A percentile compares a stretch with the other conserved stretches of the same genome.
Conservation (phyloP, 2,888 invertebrate species). For the Dicycla oo region DNA sequence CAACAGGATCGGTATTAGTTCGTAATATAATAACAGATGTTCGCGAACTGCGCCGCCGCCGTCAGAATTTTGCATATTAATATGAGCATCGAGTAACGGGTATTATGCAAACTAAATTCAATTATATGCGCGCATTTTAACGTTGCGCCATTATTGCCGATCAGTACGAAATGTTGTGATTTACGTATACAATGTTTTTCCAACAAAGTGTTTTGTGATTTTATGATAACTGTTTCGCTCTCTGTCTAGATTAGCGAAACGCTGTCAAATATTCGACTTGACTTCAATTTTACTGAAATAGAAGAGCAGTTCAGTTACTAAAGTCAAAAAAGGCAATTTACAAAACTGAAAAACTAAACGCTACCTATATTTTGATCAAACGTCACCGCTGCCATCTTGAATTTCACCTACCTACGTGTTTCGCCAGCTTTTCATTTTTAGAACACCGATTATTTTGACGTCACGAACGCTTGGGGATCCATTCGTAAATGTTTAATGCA, state of each 20-base stretch:
- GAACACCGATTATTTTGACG: constrained; percentile 63
- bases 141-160: constrained; percentile 19
- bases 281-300: not conserved
- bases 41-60: constrained; percentile 4
- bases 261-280: not conserved
- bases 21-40: constrained; percentile 15
- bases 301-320: not conserved
- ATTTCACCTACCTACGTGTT: constrained; percentile 33
- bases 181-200: not conserved
- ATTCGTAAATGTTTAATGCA: constrained; percentile 65
- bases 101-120: constrained; percentile 57
- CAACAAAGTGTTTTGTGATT: not conserved
- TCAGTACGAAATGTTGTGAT: constrained; percentile 12
- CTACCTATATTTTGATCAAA: constrained; percentile 13
- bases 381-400: constrained; percentile 54
- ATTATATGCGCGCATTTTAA: constrained; percentile 49
- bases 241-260: not conserved
- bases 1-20: constrained; percentile 10
- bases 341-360: constrained; percentile 20
- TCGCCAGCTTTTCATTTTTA: constrained; percentile 56
- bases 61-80: constrained; percentile 55
- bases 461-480: constrained; percentile 57
- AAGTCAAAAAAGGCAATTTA: not conserved
- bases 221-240: not conserved
- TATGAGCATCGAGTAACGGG: constrained; percentile 33